Base-by-base conservation (phyloP, 1,140 invertebrate species). In the Ooceraea biroi region DNA sequence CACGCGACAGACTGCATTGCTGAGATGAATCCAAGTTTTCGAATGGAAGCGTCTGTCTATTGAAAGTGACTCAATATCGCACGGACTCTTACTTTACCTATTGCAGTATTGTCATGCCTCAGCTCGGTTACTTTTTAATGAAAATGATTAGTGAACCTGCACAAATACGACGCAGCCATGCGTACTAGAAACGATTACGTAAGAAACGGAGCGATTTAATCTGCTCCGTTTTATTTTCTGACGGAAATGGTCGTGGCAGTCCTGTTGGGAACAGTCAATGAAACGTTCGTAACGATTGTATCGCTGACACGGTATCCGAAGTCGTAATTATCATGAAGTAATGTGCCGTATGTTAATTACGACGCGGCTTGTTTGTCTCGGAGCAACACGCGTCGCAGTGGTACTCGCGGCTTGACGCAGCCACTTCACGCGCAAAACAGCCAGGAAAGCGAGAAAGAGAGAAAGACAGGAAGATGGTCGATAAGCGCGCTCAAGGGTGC, bases 381-480 rank as follows among this genome's bases (percentile, higher is more conserved):
- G 7, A 78, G 22, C 65, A 57, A 57, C 36, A 11, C 36, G 76
- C 30, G 63, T 7, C 36, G 36, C 36, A 7, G 36, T 7, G 36
- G 7, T 36, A 55, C 19, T 41, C 7, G n/a, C 57, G 12, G 27
- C n/a, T 14, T 36, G 66, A 17, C 8, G n/a, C 11, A 10, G 4
- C 4, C n/a, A 57, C 41, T 69, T 46, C 27, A 57, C 36, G 36
- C 36, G 50, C 5, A 55, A 25, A 27, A 55, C 22, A 68, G 22
- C 22, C 44, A 17, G 44, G 72, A 63, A 41, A 3, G 46, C 71
- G 48, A 82, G 22, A 50, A 50, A 48, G 30, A 71, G 27, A 60
- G 63, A 61, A 66, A 77, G 72, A 87, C 52, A 83, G 82, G 68
- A 71, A 77, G 80, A 85, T 74, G 50, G 50, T 61, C 63, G 80